phyloP scores from a whole-genome alignment of 2,113 vertebrate species.

The Phylloscopus whistleri region DNA sequence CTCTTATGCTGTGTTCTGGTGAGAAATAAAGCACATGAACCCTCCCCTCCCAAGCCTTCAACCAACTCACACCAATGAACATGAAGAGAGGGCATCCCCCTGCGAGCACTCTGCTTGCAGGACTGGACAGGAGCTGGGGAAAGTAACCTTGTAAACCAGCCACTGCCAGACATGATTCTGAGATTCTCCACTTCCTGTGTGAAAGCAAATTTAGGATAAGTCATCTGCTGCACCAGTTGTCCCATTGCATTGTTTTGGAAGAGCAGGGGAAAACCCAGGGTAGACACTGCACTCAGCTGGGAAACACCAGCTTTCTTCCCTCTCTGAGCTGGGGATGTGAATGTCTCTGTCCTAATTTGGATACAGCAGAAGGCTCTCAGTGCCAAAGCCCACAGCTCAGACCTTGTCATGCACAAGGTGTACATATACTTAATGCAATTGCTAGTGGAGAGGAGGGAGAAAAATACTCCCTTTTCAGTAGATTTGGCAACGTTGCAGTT shows the following conservation, averaged over 20 bases:
- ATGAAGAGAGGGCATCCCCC: not conserved
- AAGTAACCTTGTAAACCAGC: not conserved
- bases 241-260: not conserved
- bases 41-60: not conserved
- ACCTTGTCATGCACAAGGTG: not conserved
- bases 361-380: not conserved
- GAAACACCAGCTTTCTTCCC: not conserved
- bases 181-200: not conserved
- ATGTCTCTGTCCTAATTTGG: not conserved
- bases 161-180: not conserved
- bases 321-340: not conserved
- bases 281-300: not conserved
- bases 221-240: not conserved
- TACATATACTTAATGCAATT: not conserved
- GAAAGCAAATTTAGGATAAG: not conserved
- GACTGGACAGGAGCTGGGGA: not conserved
- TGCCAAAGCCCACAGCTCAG: not conserved
- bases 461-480: not conserved
- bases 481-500: not conserved
- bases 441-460: not conserved
- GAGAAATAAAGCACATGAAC: not conserved
- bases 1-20: not conserved
- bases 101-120: not conserved
- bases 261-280: not conserved
- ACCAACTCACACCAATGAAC: fast-evolving